Evolutionary conservation across 2,797 vertebrate species (phyloP), one percentile per base, ranked within the genome.

Genomic region (Acanthurus lineatus): DNA sequence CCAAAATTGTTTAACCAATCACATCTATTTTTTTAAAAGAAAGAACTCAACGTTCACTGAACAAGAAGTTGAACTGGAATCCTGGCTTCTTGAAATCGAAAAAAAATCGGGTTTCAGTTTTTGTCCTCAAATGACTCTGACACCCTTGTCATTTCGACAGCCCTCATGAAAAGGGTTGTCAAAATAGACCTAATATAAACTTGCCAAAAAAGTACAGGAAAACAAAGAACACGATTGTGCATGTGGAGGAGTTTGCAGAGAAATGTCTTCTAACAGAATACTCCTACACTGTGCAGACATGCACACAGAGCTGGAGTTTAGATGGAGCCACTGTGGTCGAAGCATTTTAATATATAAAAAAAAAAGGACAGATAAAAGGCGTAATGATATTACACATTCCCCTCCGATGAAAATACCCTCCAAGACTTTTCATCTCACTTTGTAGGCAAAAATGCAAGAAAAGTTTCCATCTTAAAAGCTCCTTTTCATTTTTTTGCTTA

Each of bases 211-310:
- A 82, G 76, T 80, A 76, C 63, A 84, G 80, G 71, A 85, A 88
- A 89, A 92, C 81, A 91, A 86, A 90, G 82, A 84, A 73, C 72
- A 86, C 79, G 75, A 82, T 84, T 86, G 89, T 88, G 81, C 80
- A 80, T 91, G 91, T 93, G 91, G 91, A 92, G 91, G 92, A 93
- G 93, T 93, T 92, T 88, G 77, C 82, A 85, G 79, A 87, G 87
- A 92, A 87, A 84, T 53, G 77, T 86, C 84, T 90, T 85, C 87
- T 84, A 86, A 90, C 85, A 88, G 80, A 92, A 87, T 64, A 87
- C 92, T 92, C 93, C 92, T 91, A 93, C 93, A 94, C 89, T 83
- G 78, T 86, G 74, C 77, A 91, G 82, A 88, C 77, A 66, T 61
- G 74, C 86, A 85, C 56, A 73, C 51, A 77, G 73, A 78, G 73